A percentile compares a stretch with the other conserved stretches of the same genome.
Evolutionary conservation across 2,797 vertebrate species (phyloP).

Genomic region (Holocentrus rufus): DNA sequence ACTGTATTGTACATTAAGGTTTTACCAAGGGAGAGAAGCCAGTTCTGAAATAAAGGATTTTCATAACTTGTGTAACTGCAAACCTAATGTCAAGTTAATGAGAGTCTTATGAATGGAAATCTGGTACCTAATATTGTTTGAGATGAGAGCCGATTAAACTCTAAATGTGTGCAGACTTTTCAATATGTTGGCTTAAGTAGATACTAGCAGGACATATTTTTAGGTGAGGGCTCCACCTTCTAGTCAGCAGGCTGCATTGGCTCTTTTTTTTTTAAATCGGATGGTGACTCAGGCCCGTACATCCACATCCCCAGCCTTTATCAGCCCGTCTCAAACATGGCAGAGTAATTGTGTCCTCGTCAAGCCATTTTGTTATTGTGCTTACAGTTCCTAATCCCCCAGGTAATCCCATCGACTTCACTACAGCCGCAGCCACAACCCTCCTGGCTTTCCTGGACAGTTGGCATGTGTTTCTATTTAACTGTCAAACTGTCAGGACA

Average conservation of each 20-base stretch:
- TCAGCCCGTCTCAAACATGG: slow-evolving; percentile 73
- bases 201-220: slow-evolving; percentile 5
- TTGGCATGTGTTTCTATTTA: slow-evolving; percentile 66
- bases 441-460: slow-evolving; percentile 63
- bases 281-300: slow-evolving; percentile 51
- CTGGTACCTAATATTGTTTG: slow-evolving; percentile 64
- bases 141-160: slow-evolving; percentile 65
- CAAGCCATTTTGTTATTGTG: slow-evolving; percentile 77
- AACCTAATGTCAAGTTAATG: slow-evolving; percentile 66
- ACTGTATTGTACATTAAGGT: slow-evolving; percentile 24
- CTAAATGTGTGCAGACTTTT: slow-evolving; percentile 64
- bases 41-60: slow-evolving; percentile 47
- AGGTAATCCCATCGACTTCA: slow-evolving; percentile 80
- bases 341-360: slow-evolving; percentile 73
- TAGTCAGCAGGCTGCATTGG: slow-evolving; percentile 47
- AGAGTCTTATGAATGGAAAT: slow-evolving; percentile 50
- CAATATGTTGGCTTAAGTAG: slow-evolving; percentile 63
- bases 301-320: slow-evolving; percentile 55
- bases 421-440: slow-evolving; percentile 62
- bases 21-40: slow-evolving; percentile 47
- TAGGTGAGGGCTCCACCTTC: neutral
- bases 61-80: slow-evolving; percentile 62
- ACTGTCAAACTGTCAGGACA: slow-evolving; percentile 53
- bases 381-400: slow-evolving; percentile 79
- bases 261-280: slow-evolving; percentile 18